Conservation (phyloP, 64 coral and sea anemone species). For the Dendrophyllia cribrosa region DNA sequence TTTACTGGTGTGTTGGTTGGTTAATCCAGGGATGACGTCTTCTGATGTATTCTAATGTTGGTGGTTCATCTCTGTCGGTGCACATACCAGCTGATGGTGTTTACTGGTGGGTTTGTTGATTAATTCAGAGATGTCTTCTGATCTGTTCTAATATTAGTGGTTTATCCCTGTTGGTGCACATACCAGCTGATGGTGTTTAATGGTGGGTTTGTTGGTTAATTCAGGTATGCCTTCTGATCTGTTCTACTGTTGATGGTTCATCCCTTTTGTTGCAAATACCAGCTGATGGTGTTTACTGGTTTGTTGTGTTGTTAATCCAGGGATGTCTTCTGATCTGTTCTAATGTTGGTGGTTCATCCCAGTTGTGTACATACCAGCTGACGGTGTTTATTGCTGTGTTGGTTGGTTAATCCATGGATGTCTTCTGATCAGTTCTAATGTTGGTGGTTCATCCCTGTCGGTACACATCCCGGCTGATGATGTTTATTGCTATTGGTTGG, state of each 20-base stretch:
- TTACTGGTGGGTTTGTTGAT: too few relatives aligned
- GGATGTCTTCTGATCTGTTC: not conserved
- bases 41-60: conserved; percentile 2
- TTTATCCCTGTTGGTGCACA: too few relatives aligned
- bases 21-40: not conserved
- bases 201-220: too few relatives aligned
- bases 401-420: conserved; percentile 17
- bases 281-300: too few relatives aligned
- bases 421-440: not conserved
- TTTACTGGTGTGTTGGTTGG: not conserved
- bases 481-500: too few relatives aligned
- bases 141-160: too few relatives aligned
- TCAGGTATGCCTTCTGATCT: too few relatives aligned
- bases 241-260: too few relatives aligned
- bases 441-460: not conserved
- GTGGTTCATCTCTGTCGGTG: not conserved
- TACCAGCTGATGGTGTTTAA: too few relatives aligned
- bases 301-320: not conserved
- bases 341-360: not conserved
- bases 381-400: not conserved
- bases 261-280: too few relatives aligned
- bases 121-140: not conserved
- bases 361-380: not conserved
- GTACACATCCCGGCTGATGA: too few relatives aligned
- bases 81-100: too few relatives aligned